Base-by-base conservation (phyloP, 2,113 vertebrate species). In the Actenoides hombroni region DNA sequence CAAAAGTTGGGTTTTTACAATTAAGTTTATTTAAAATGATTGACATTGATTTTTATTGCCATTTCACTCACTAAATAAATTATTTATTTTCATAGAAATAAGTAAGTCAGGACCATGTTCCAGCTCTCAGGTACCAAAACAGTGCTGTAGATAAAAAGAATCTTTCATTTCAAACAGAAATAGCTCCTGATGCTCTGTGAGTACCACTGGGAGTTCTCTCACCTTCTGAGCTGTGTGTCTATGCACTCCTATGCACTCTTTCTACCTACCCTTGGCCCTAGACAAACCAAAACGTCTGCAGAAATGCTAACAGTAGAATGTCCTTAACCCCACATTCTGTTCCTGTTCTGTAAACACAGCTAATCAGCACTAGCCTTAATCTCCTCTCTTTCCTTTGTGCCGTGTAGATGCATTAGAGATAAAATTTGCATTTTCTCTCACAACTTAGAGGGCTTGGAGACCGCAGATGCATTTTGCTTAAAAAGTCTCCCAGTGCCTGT, bases 371-470 rank as follows among this genome's bases (percentile, higher is more conserved):
- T 1, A 59, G 19, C 23, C 28, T 46, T 86, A 17, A 59, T 79
- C 46, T 81, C 49, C 10, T 60, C 14, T 20, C 59, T 37, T 56
- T 60, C 21, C 46, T 54, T 54, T 54, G 24, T 23, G 42, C 46
- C 81, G 13, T 44, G 54, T 46, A 83, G 60, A 86, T 29, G 16
- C 54, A 39, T 49, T 37, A 81, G 17, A 92, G 51, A 63, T 6
- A 71, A 78, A 94, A 93, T 86, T 88, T 69, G 39, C 11, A 17
- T 83, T 90, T 91, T 74, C 31, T 54, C 21, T 79, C 28, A 42
- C 16, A 48, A 86, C 13, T 83, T 80, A 14, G 0, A 1, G 7
- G 24, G 48, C 63, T 86, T 44, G 20, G 37, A 77, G 49, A 37
- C 1, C 17, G 29, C 23, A 26, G 29, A 78, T 18, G 8, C 26